Conservation (phyloP, 2,797 vertebrate genomes). For the Premnoplex brunnescens region DNA sequence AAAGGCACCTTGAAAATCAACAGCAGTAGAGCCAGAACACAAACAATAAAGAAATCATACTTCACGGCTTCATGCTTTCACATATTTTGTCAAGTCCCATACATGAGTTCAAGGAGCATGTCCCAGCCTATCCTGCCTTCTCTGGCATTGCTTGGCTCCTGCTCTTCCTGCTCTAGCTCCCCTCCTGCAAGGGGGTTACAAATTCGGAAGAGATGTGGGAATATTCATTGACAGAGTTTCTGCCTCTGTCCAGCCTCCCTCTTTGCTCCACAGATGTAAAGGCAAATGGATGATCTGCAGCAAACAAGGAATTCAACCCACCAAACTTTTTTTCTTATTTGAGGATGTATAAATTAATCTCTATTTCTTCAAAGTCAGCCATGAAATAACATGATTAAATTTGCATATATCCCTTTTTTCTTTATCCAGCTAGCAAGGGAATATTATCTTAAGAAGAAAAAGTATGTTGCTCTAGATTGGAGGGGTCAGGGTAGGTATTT, state of each 20-base stretch:
- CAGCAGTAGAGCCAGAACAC: background rate
- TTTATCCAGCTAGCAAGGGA: background rate
- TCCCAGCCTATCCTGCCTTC: background rate
- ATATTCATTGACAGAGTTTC: background rate
- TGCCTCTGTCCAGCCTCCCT: background rate
- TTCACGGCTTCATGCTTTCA: background rate
- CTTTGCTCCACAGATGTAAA: background rate
- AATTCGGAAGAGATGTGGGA: background rate
- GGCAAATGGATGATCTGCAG: background rate
- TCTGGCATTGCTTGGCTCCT: background rate
- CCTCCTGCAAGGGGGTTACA: background rate
- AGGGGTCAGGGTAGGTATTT: background rate
- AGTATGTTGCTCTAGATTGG: background rate
- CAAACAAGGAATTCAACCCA: background rate
- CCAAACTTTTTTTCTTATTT: background rate
- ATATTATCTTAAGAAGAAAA: background rate
- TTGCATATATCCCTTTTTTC: background rate
- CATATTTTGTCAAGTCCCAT: background rate
- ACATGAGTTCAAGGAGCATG: background rate
- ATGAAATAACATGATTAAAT: background rate
- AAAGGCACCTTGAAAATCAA: slow-evolving; percentile 35
- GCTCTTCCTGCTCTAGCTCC: background rate
- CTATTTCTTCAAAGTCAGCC: background rate
- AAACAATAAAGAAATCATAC: background rate
- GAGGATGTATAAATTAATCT: background rate